phyloP scores from a whole-genome alignment of 1,140 invertebrate genomes.

The Arctopsyche grandis region DNA sequence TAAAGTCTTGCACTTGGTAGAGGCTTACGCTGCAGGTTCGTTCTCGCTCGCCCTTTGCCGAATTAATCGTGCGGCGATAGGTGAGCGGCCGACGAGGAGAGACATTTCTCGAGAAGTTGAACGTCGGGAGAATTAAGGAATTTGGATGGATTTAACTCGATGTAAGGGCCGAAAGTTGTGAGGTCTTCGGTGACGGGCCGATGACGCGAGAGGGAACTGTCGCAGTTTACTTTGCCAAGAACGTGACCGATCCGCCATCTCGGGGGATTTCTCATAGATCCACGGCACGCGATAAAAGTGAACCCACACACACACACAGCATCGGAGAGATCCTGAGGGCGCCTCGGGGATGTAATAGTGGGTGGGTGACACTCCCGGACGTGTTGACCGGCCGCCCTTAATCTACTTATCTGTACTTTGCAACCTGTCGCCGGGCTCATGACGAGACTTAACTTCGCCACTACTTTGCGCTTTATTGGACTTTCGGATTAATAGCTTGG shows the following conservation, averaged over 20 bases:
- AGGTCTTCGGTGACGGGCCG: conserved; percentile 6
- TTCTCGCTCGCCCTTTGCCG: background rate
- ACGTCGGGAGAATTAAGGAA: conserved; percentile 5
- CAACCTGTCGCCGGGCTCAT: conserved; percentile 35
- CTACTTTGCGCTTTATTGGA: conserved; percentile 14
- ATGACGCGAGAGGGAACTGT: conserved; percentile 31
- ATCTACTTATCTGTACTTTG: conserved; percentile 47
- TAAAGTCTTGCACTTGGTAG: background rate
- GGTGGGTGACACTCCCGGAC: background rate
- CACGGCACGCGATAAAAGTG: conserved; percentile 46
- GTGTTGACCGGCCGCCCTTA: conserved; percentile 23
- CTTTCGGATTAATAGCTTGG: conserved; percentile 21
- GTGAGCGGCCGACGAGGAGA: background rate
- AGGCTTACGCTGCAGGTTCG: background rate
- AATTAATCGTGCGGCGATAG: background rate
- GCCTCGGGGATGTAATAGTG: no score
- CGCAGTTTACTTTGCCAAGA: conserved; percentile 51
- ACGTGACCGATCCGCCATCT: conserved; percentile 52
- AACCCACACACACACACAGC: background rate
- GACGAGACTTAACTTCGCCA: conserved; percentile 6
- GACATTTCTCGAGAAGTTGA: background rate
- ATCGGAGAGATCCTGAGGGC: no score
- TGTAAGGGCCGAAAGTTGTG: background rate
- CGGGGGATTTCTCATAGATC: conserved; percentile 49
- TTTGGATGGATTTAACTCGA: conserved; percentile 2